Evolutionary conservation across 2,888 invertebrate species (phyloP).

Genomic region (Synanthedon myopaeformis): DNA sequence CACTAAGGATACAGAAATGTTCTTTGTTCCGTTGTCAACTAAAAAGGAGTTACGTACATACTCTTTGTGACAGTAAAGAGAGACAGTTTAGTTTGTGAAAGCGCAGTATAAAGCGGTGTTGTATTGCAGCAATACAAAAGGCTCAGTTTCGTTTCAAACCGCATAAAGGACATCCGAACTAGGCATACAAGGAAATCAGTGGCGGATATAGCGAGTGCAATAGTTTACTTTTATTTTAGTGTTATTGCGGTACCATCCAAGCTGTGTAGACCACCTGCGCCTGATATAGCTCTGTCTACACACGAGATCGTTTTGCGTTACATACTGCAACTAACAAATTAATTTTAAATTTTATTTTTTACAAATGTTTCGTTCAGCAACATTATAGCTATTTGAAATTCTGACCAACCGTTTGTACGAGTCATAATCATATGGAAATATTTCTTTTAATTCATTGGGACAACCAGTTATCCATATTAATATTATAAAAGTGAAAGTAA

Average conservation of each 20-base stretch:
- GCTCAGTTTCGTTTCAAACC: not conserved
- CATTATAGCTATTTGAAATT: too few species aligned
- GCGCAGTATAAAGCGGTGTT: not conserved
- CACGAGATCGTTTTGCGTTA: conserved; percentile 3
- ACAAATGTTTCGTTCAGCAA: too few species aligned
- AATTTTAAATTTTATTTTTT: too few species aligned
- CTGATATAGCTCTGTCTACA: conserved; percentile 17
- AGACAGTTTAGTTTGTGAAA: not conserved
- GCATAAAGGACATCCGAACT: not conserved
- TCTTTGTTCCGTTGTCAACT: not conserved
- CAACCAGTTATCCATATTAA: too few species aligned
- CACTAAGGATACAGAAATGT: not conserved
- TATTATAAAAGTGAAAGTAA: too few species aligned
- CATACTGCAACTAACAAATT: too few species aligned
- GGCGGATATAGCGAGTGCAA: conserved; percentile 23
- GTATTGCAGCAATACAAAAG: not conserved
- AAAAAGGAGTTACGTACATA: not conserved
- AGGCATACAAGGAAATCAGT: conserved; percentile 17
- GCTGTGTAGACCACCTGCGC: conserved; percentile 33
- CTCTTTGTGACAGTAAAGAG: not conserved
- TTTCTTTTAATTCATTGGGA: too few species aligned
- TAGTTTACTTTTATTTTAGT: conserved; percentile 47
- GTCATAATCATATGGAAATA: too few species aligned
- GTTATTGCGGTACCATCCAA: conserved; percentile 42
- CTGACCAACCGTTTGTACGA: too few species aligned